Percentiles rank a stretch among this genome's conserved stretches.
Evolutionary conservation across 2,888 invertebrate genomes (phyloP).

Genomic region (Troides helena): DNA sequence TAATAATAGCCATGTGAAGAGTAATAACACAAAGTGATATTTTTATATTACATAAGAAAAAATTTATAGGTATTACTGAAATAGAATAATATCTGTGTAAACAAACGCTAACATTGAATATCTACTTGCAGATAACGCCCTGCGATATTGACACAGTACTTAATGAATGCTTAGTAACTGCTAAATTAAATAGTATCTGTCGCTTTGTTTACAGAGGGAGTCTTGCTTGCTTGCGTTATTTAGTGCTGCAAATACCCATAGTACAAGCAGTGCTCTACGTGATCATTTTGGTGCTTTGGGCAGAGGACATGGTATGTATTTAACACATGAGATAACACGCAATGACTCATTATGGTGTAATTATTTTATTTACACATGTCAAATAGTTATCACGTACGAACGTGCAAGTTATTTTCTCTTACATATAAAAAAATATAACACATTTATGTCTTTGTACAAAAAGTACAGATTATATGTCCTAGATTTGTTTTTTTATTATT

Average conservation of each 20-base stretch:
- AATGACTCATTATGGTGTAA: background rate
- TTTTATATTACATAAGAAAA: background rate
- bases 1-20: too few species aligned
- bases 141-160: conserved; percentile 7
- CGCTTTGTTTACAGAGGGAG: conserved; percentile 72
- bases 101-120: background rate
- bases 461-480: too few species aligned
- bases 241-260: conserved; percentile 85
- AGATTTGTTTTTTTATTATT: too few species aligned
- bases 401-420: too few species aligned
- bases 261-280: conserved; percentile 83
- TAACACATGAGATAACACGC: background rate
- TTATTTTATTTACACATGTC: background rate
- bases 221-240: conserved; percentile 74
- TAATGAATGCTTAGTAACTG: conserved; percentile 4
- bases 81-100: background rate
- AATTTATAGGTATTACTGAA: background rate
- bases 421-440: too few species aligned
- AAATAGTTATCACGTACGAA: too few species aligned
- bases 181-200: conserved; percentile 5
- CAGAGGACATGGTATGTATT: conserved; percentile 82
- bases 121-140: background rate
- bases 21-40: too few species aligned
- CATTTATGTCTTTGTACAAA: too few species aligned
- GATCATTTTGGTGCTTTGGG: conserved; percentile 80